These are phyloP conservation scores for Tursiops truncatus DNA, from an alignment of 2,113 vertebrate species.

Conservation along the genomic window DNA sequence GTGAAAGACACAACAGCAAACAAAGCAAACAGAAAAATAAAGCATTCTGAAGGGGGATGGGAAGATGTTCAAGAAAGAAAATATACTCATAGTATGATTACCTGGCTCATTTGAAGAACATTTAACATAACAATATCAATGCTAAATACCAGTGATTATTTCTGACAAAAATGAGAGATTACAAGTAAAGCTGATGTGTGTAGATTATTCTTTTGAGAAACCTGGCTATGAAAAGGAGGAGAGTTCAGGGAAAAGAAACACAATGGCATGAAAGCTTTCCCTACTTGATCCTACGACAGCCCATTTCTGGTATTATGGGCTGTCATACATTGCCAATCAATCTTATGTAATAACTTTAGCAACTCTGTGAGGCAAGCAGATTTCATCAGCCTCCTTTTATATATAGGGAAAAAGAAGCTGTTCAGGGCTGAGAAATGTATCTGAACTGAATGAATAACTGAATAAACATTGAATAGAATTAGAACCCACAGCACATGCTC, in stretches of 20 bases:
- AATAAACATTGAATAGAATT: not conserved
- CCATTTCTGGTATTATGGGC: not conserved
- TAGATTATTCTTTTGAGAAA: not conserved
- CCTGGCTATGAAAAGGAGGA: not conserved
- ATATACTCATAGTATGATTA: not conserved
- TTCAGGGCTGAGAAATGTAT: not conserved
- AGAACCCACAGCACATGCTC: not conserved
- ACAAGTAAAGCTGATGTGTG: not conserved
- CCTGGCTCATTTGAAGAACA: not conserved
- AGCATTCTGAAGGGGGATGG: not conserved
- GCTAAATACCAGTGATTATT: not conserved
- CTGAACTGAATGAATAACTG: not conserved
- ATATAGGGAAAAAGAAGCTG: not conserved
- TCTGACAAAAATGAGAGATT: not conserved
- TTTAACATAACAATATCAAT: not conserved
- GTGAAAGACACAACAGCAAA: not conserved
- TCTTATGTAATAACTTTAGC: not conserved
- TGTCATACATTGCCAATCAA: not conserved
- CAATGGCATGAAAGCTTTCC: not conserved
- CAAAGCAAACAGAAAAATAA: constrained; percentile 5
- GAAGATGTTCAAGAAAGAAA: constrained; percentile 10
- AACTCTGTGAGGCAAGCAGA: not conserved
- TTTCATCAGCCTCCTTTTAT: not conserved
- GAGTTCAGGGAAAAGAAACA: not conserved
- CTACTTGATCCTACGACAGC: not conserved